A percentile compares a stretch with the other conserved stretches of the same genome.
Evolutionary conservation across 92 coral and sea anemone species (phyloP).

Genomic region (Epizoanthus rinbou): DNA sequence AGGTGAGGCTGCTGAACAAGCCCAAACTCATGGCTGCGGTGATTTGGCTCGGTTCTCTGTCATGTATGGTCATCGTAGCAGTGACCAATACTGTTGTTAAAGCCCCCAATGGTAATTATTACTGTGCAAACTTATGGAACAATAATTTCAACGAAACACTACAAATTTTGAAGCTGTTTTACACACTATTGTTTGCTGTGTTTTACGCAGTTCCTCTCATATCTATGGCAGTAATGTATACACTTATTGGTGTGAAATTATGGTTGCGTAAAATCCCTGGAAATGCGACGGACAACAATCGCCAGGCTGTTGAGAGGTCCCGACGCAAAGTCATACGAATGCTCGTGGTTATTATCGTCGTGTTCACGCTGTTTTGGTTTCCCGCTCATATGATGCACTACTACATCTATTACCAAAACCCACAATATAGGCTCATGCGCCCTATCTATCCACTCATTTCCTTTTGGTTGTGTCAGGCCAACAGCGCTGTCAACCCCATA

Average conservation of each 20-base stretch:
- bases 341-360: slow-evolving; percentile 30
- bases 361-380: slow-evolving; percentile 60
- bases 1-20: slow-evolving; percentile 25
- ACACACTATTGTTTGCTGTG: slow-evolving; percentile 31
- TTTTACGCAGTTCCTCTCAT: slow-evolving; percentile 40
- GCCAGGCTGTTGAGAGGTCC: slow-evolving; percentile 23
- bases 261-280: slow-evolving; percentile 63
- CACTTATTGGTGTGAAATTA: slow-evolving; percentile 46
- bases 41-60: slow-evolving; percentile 49
- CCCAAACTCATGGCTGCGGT: slow-evolving; percentile 45
- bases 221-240: not conserved
- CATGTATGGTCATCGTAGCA: slow-evolving; percentile 35
- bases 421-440: not conserved
- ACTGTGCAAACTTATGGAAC: slow-evolving; percentile 38
- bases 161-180: slow-evolving; percentile 30
- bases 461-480: slow-evolving; percentile 49
- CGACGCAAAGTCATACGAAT: slow-evolving; percentile 43
- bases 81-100: not conserved
- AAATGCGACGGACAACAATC: slow-evolving; percentile 46
- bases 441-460: not conserved
- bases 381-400: slow-evolving; percentile 53
- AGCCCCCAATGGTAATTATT: not conserved
- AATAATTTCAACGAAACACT: not conserved
- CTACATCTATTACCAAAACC: slow-evolving; percentile 23
- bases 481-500: slow-evolving; percentile 59